Evolutionary conservation across 2,113 vertebrate genomes (phyloP), one percentile per base, ranked within the genome.

Genomic region (Oncorhynchus gorbuscha): DNA sequence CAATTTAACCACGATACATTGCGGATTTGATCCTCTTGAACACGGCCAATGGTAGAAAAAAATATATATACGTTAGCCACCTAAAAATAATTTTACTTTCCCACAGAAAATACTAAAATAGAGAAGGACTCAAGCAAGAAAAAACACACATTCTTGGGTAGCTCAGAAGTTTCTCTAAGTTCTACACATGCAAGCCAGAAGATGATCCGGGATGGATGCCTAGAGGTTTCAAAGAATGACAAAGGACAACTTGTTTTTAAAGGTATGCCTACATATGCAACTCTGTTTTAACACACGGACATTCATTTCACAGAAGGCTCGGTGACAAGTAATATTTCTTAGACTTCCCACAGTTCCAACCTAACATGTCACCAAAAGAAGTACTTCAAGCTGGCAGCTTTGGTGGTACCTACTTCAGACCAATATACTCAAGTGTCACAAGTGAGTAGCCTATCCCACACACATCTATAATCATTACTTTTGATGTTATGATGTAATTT

Each of bases 331-430:
- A 61, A 11, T 70, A 55, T 18, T 58, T 51, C 3, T 61, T 22
- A 85, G 83, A 71, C 35, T 67, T 73, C 39, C 75, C 78, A 55
- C 48, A 70, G 6, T 85, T 85, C 58, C 55, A 16, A 61, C 83
- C 83, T 7, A 85, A 82, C 62, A 64, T 85, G 80, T 76, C 74
- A 26, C 83, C 83, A 0, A 74, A 78, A 59, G 83, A 82, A 45
- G 75, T 85, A 13, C 72, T 85, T 14, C 80, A 78, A 58, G 83
- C 78, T 28, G 83, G 80, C 32, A 85, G 83, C 73, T 85, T 85
- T 71, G 83, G 83, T 12, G 83, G 83, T 26, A 85, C 83, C 61
- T 85, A 85, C 70, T 85, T 85, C 76, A 82, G 83, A 66, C 73
- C 83, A 18, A 85, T 85, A 62, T 76, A 74, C 73, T 85, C 83